Evolutionary conservation across 2,113 vertebrate genomes (phyloP), one percentile per base, ranked within the genome.

Genomic region (Cinclus mexicanus): DNA sequence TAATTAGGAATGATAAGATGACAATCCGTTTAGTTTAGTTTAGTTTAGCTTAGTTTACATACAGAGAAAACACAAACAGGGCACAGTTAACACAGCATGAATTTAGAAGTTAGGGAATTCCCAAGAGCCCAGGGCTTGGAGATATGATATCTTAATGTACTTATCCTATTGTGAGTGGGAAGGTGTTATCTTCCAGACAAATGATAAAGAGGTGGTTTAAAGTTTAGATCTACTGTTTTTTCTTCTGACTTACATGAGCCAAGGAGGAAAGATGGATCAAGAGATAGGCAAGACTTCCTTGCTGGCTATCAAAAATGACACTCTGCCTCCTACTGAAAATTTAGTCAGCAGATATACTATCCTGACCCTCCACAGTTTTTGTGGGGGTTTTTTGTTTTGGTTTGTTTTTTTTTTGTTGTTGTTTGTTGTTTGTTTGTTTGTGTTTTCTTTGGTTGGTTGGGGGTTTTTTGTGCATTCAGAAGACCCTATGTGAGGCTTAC

Each of bases 11-110:
- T 91, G 95, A 97, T 97, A 97, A 75, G 83, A 95, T 98, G 97
- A 97, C 96, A 97, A 98, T 85, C 80, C 97, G 87, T 97, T 98
- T 97, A 93, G 93, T 97, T 98, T 97, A 91, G 96, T 96, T 98
- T 97, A 96, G 87, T 97, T 98, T 97, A 93, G 93, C 97, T 98
- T 97, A 91, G 96, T 96, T 98, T 97, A 96, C 83, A 94, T 57
- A 95, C 64, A 97, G 87, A 97, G 94, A 94, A 97, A 98, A 97
- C 89, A 97, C 95, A 98, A 98, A 97, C 95, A 97, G 63, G 83
- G 80, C 91, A 93, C 76, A 95, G 92, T 97, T 97, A 98, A 90
- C 88, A 96, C 90, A 98, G 96, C 95, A 93, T 46, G 91, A 95
- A 16, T 22, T 93, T 97, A 92, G 95, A 97, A 88, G 84, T 89